phyloP scores from a whole-genome alignment of 2,113 vertebrate species.

The Speoplatyrhinus poulsoni region DNA sequence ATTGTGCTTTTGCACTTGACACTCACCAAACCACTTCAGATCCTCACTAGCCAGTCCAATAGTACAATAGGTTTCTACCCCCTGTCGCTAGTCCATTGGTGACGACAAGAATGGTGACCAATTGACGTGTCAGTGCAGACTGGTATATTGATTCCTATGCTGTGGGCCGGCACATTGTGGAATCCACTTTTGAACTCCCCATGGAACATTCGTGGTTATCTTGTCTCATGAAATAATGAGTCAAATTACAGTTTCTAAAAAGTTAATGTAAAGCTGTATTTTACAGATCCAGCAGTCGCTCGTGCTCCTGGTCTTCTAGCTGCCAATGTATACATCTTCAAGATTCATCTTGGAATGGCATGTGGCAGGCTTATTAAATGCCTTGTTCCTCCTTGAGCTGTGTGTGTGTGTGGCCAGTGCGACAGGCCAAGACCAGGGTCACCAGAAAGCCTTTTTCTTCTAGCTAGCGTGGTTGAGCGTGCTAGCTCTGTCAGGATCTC shows the following conservation, averaged over 20 bases:
- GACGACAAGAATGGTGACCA: slow-evolving; percentile 53
- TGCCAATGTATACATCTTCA: too few species aligned
- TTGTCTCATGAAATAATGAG: too few species aligned
- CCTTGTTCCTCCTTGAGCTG: slow-evolving; percentile 49
- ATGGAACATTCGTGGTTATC: slow-evolving; percentile 28
- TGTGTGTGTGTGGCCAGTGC: slow-evolving; percentile 43
- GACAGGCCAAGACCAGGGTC: slow-evolving; percentile 29
- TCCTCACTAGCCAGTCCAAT: slow-evolving; percentile 3
- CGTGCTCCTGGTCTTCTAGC: too few species aligned
- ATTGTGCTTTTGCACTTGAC: too few species aligned
- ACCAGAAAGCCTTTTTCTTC: slow-evolving; percentile 44
- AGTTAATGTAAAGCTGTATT: not conserved
- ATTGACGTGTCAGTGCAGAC: slow-evolving; percentile 42
- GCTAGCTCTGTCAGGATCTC: slow-evolving; percentile 21
- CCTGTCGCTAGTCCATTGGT: slow-evolving; percentile 24
- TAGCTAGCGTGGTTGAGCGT: slow-evolving; percentile 5
- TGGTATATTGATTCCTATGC: slow-evolving; percentile 50
- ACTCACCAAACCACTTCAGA: not conserved
- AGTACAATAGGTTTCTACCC: not conserved
- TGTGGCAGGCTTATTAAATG: slow-evolving; percentile 50
- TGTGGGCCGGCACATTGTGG: slow-evolving; percentile 44
- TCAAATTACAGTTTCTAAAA: too few species aligned
- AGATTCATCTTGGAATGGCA: slow-evolving; percentile 22
- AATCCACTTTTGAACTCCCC: slow-evolving; percentile 35
- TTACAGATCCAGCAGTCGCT: not conserved